These are phyloP conservation scores for pig (Sus scrofa) DNA, from an alignment of 2,113 vertebrate species.

Conservation along the genomic window T2T-Sscrofa CM000819.6:40718501-40719000, in stretches of 20 bases:
- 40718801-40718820: constrained; percentile 4
- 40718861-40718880: background rate
- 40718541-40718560: background rate
- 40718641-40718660: constrained; percentile 9
- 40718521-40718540: constrained; percentile 45
- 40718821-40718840: background rate
- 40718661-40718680: background rate
- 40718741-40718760: background rate
- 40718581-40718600: background rate
- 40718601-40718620: background rate
- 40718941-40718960: constrained; percentile 23
- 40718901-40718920: background rate
- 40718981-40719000: constrained; percentile 13
- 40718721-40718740: constrained; percentile 17
- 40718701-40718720: constrained; percentile 52
- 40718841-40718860: background rate
- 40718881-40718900: background rate
- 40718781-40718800: background rate
- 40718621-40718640: background rate
- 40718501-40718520: background rate
- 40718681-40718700: background rate
- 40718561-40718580: background rate
- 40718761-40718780: background rate
- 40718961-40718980: background rate
- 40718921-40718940: background rate